Evolutionary conservation across 2,113 vertebrate genomes (phyloP).

Genomic region (Seriola rivoliana): DNA sequence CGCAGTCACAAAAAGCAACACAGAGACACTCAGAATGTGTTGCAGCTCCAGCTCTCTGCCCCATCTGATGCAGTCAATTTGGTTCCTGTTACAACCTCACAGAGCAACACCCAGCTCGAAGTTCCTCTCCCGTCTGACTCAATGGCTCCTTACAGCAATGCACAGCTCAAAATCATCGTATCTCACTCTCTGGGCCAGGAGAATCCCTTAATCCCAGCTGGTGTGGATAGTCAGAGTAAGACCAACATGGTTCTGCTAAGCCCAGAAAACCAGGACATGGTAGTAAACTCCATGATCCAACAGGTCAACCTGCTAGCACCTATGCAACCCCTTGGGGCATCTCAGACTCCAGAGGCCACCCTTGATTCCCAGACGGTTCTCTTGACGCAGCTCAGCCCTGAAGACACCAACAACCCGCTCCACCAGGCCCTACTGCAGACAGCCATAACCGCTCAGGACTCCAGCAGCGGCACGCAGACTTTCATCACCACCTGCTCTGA

Average conservation of each 20-base stretch:
- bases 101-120: slow-evolving; percentile 70
- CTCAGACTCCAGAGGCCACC: slow-evolving; percentile 71
- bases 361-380: slow-evolving; percentile 85
- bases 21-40: slow-evolving; percentile 76
- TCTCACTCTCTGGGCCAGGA: slow-evolving; percentile 86
- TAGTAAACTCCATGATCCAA: slow-evolving; percentile 89
- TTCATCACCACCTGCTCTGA: slow-evolving; percentile 92
- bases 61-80: slow-evolving; percentile 48
- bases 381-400: slow-evolving; percentile 83
- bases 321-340: slow-evolving; percentile 72
- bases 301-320: slow-evolving; percentile 92
- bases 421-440: slow-evolving; percentile 87
- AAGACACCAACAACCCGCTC: slow-evolving; percentile 66
- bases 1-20: slow-evolving; percentile 96
- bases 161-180: slow-evolving; percentile 91
- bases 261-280: slow-evolving; percentile 83
- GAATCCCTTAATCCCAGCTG: slow-evolving; percentile 76
- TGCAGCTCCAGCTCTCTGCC: slow-evolving; percentile 83
- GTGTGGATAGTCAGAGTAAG: slow-evolving; percentile 58
- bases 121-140: slow-evolving; percentile 78
- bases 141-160: slow-evolving; percentile 81
- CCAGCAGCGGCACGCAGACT: slow-evolving; percentile 78
- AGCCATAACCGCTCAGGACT: slow-evolving; percentile 72
- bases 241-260: slow-evolving; percentile 82
- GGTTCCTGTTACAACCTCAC: slow-evolving; percentile 51